Evolutionary conservation across 2,797 vertebrate genomes (phyloP), one percentile per base, ranked within the genome.

Genomic region (Sebastes vulpes): DNA sequence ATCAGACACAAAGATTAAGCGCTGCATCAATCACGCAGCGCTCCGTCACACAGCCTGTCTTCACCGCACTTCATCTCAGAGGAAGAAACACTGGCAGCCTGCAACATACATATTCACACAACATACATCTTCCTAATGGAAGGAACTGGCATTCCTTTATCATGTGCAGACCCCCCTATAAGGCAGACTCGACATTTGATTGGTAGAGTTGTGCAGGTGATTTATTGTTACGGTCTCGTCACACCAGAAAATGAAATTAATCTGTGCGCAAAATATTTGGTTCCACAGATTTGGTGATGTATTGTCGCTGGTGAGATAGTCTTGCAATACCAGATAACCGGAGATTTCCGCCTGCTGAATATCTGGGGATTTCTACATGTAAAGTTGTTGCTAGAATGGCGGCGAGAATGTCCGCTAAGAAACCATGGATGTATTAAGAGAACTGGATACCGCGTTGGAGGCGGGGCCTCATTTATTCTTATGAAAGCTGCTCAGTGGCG

Each of bases 1-100:
- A 91, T 91, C 90, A 83, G 80, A 75, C 68, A 38, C 46, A 65
- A 29, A 81, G 84, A 84, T 88, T 61, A 82, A 75, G 70, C 46
- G 10, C 26, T 4, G 65, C 81, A 68, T 89, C 82, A 77, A 65
- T 89, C 89, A 88, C 31, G 42, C 83, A 9, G 74, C 57, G 52
- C 77, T 84, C 72, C 82, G 76, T 87, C 89, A 78, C 70, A 46
- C 72, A 12, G 42, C 16, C 48, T 4, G 74, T 64, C 79, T 63
- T 50, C 75, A 3, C 78, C 11, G 78, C 67, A 28, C 42, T 31
- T 3, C 72, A 71, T 81, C 80, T 65, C 66, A 29, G 69, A 26
- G 25, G 5, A 28, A 25, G 60, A 31, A 54, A 46, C 63, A 31
- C 38, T 9, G 31, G 46, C 53, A 56, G 63, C 29, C 63, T 18